Percentiles rank a stretch among this genome's conserved stretches.
phyloP scores from a whole-genome alignment of 2,113 vertebrate species.

The Ammodytes dubius region DNA sequence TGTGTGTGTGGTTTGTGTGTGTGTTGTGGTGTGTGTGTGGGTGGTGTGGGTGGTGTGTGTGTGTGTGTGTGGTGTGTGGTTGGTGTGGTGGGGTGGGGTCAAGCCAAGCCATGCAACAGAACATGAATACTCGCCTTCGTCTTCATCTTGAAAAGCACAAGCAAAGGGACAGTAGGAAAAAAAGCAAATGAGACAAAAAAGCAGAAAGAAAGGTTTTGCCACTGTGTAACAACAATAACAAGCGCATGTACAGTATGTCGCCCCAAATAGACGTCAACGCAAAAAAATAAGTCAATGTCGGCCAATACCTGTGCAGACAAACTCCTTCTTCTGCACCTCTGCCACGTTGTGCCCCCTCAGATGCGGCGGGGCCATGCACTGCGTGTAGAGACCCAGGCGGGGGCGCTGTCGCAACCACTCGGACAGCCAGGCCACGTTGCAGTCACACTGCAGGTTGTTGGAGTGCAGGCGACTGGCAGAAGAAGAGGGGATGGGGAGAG shows the following conservation, averaged over 20 bases:
- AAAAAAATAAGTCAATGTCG: not conserved
- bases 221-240: conserved; percentile 22
- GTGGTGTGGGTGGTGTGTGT: not conserved
- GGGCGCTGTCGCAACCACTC: conserved; percentile 98
- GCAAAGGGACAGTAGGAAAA: conserved; percentile 78
- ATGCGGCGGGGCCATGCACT: conserved; percentile 94
- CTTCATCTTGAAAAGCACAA: conserved; percentile 89
- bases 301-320: conserved; percentile 93
- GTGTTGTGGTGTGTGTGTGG: not conserved
- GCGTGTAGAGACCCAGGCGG: conserved; percentile 96
- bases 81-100: not conserved
- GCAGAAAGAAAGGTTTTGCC: conserved; percentile 53
- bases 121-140: conserved; percentile 92
- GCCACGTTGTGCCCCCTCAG: conserved; percentile 96
- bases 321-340: conserved; percentile 97
- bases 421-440: conserved; percentile 96
- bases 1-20: not conserved
- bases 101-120: conserved; percentile 34
- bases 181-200: conserved; percentile 72
- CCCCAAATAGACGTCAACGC: not conserved
- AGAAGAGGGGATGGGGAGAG: not conserved
- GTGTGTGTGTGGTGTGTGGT: conserved; percentile 4
- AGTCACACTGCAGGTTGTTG: conserved; percentile 97
- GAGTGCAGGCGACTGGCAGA: conserved; percentile 94
- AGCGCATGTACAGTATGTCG: not conserved